phyloP scores from a whole-genome alignment of 2,797 vertebrate genomes.

The Neoniphon sammara region DNA sequence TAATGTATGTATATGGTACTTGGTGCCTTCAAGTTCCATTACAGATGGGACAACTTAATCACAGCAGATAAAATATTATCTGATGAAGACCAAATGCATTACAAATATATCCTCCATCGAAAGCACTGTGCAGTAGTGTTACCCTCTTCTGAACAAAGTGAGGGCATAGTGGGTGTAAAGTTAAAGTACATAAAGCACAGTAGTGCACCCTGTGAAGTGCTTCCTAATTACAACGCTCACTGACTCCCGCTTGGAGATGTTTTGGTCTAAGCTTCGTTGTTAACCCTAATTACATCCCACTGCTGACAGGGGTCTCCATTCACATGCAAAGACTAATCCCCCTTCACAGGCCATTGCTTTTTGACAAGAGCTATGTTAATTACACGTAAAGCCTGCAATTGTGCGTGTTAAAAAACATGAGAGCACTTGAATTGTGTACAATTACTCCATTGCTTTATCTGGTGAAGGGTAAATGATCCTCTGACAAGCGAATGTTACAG shows the following conservation, averaged over 20 bases:
- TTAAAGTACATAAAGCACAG: conserved; percentile 54
- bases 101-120: conserved; percentile 20
- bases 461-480: conserved; percentile 51
- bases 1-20: conserved; percentile 56
- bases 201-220: conserved; percentile 39
- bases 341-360: conserved; percentile 70
- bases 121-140: background rate
- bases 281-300: conserved; percentile 76
- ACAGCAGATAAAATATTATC: conserved; percentile 44
- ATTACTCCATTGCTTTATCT: conserved; percentile 58
- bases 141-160: conserved; percentile 32
- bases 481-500: conserved; percentile 42
- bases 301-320: conserved; percentile 71
- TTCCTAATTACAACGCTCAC: conserved; percentile 67
- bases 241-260: conserved; percentile 67
- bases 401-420: conserved; percentile 65
- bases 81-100: conserved; percentile 51
- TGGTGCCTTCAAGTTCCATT: conserved; percentile 43
- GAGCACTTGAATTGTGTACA: conserved; percentile 58
- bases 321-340: conserved; percentile 74
- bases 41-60: conserved; percentile 54
- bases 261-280: conserved; percentile 73
- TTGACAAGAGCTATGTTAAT: conserved; percentile 74
- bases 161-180: conserved; percentile 38
- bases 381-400: conserved; percentile 72